Base-by-base conservation (phyloP, 2,113 vertebrate genomes). In the Dermatemys mawii region DNA sequence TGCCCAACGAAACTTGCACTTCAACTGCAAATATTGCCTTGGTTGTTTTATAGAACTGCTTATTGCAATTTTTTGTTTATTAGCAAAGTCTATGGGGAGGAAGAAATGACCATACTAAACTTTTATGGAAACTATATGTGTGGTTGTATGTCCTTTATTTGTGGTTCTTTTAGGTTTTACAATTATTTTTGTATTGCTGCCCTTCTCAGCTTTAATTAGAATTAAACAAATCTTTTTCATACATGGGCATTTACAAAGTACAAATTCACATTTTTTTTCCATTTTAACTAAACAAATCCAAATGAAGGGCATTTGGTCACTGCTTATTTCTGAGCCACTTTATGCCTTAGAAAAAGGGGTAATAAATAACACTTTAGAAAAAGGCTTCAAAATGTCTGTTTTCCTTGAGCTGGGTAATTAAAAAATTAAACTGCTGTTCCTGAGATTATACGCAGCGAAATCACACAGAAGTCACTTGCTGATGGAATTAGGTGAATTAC, bases 361-460 rank as follows among this genome's bases (percentile, higher is more conserved):
- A 94, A 96, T 96, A 97, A 95, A 94, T 95, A 95, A 95, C 80
- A 89, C 73, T 95, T 95, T 84, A 94, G 87, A 90, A 53, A 67
- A 44, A 91, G 95, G 75, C 93, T 96, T 96, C 92, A 93, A 94
- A 97, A 97, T 94, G 78, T 90, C 26, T 88, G 81, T 97, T 88
- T 85, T 78, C 87, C 87, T 96, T 96, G 93, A 97, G 96, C 86
- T 89, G 73, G 82, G 84, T 93, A 94, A 97, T 97, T 96, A 97
- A 92, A 83, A 67, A 88, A 78, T 84, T 90, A 88, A 91, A n/a
- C 91, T 94, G 80, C 92, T 90, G 63, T 86, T 97, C 81, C 93
- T 89, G 91, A 90, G 80, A 27, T 76, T 44, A 76, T 26, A 46
- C 41, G 29, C 41, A 76, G 24, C 41, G 46, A 76, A 76, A 76